Base-by-base conservation (phyloP, 2,888 invertebrate genomes). In the Unio delphinus region DNA sequence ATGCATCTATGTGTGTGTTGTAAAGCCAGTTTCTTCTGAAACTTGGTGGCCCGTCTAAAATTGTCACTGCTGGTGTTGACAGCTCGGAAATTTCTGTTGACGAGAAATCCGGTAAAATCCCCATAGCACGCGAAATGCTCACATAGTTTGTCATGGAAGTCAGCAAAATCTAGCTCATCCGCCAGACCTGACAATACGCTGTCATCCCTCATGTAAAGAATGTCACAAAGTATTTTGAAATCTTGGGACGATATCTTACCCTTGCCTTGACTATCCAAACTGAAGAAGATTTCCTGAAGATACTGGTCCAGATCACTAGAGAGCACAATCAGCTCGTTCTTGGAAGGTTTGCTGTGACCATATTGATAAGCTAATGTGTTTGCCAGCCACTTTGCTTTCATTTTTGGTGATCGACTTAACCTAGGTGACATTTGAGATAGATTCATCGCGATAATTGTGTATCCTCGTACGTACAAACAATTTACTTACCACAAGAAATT, bases 291-390 rank as follows among this genome's bases (percentile, higher is more conserved):
- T 54, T 77, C 77, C 67, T 77, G 58, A 11, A 77, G 61, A 64
- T 77, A 77, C 30, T 77, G 77, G 34, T 77, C 77, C n/a, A 77
- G 67, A 34, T 77, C 73, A 61, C 72, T 77, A 5, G 73, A 69
- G 4, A 77, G 67, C 15, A 77, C 77, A 20, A 77, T 70, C 6
- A 77, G 75, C 61, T 75, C 75, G 20, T 55, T 58, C 55, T 65
- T 73, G 55, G 73, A 73, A 59, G 72, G 70, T 15, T 64, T 67
- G 0, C 75, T 75, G 55, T 67, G 73, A 5, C 77, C 77, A 61
- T 77, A 77, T 58, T 77, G 77, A 61, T 75, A 77, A 15, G 77
- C 77, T 64, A 77, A 68, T 15, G 77, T 77, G 62, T 71, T 77
- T 8, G 77, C 69, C 23, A 77, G 56, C 77, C 77, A 77, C 67